Percentiles rank a stretch among this genome's conserved stretches.
Evolutionary conservation across 53 echinoderm and acorn worm species (phyloP).

Genomic region (Hippasteria phrygiana): DNA sequence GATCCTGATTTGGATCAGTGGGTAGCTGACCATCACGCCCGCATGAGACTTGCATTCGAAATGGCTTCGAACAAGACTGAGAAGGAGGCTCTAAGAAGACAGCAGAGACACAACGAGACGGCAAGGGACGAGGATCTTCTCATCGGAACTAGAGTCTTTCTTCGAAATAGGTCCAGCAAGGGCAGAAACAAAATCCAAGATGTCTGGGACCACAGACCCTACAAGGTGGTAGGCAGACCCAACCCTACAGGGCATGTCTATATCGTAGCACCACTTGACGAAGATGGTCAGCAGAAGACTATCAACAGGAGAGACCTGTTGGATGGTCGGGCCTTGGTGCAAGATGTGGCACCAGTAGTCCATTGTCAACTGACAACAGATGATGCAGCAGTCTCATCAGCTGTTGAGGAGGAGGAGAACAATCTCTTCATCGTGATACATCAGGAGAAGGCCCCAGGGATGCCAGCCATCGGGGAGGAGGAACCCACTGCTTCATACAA

Average conservation of each 20-base stretch:
- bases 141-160: slow-evolving; percentile 61
- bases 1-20: slow-evolving; percentile 31
- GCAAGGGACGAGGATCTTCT: slow-evolving; percentile 24
- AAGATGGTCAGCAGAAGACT: slow-evolving; percentile 56
- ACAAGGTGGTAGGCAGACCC: slow-evolving; percentile 52
- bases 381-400: not conserved
- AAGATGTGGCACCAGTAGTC: not conserved
- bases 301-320: slow-evolving; percentile 69
- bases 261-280: slow-evolving; percentile 55
- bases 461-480: too few species aligned
- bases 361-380: not conserved
- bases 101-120: slow-evolving; percentile 17
- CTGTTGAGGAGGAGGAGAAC: not conserved
- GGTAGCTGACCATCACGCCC: slow-evolving; percentile 52
- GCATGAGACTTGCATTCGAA: slow-evolving; percentile 58
- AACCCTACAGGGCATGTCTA: slow-evolving; percentile 71
- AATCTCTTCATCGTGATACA: not conserved
- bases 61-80: slow-evolving; percentile 48
- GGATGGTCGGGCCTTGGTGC: slow-evolving; percentile 18
- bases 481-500: not conserved
- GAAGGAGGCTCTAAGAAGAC: slow-evolving; percentile 44
- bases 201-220: slow-evolving; percentile 57
- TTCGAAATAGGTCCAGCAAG: slow-evolving; percentile 23
- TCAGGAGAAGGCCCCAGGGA: too few species aligned
- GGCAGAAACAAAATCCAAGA: slow-evolving; percentile 71